A percentile compares a stretch with the other conserved stretches of the same genome.
Evolutionary conservation across 2,113 vertebrate genomes (phyloP).

Genomic region (Phyllostomus hastatus): DNA sequence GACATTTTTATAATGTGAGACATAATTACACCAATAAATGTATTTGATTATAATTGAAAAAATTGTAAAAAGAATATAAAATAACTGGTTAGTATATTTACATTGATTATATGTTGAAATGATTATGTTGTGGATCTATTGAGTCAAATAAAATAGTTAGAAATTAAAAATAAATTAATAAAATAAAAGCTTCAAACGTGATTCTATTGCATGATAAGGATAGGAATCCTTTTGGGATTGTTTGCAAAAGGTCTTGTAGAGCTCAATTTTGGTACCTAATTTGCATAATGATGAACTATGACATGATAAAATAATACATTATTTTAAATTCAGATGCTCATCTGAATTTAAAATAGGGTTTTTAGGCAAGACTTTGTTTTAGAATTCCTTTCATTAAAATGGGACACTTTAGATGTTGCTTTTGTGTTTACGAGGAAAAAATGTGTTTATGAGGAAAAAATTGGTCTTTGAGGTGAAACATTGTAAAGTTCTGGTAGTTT

Average conservation of each 20-base stretch:
- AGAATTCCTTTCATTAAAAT: constrained; percentile 17
- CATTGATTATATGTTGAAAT: not conserved
- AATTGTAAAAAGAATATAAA: not conserved
- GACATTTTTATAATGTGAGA: not conserved
- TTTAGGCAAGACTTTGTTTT: not conserved
- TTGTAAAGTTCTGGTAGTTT: not conserved
- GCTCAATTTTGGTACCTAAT: not conserved
- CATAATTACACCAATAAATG: not conserved
- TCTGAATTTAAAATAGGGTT: not conserved
- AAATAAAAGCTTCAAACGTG: not conserved
- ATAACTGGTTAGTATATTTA: not conserved
- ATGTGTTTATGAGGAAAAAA: not conserved
- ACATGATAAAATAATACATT: not conserved
- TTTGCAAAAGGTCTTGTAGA: not conserved
- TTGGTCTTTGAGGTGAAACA: not conserved
- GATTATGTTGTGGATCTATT: not conserved
- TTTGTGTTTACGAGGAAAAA: not conserved
- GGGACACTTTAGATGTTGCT: not conserved
- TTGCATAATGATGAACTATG: not conserved
- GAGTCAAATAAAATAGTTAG: not conserved
- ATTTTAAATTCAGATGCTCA: constrained; percentile 15
- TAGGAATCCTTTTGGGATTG: not conserved
- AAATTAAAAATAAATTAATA: not conserved
- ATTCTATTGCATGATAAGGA: not conserved
- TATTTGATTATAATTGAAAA: not conserved